Conservation (phyloP, 2,888 invertebrate species). For the Mayetiola destructor region DNA sequence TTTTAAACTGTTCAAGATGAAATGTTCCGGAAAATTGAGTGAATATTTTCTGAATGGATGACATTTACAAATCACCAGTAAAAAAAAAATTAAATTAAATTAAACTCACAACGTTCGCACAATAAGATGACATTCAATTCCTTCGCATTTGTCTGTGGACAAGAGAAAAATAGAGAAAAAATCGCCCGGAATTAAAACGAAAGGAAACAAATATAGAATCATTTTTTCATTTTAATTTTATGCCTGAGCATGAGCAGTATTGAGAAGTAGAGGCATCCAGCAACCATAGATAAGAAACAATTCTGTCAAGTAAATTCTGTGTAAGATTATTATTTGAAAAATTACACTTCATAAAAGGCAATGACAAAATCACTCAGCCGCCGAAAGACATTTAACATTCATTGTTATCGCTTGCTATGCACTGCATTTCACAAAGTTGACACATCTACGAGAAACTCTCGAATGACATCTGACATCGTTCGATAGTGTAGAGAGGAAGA, state of each 20-base stretch:
- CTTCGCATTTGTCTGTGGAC: no score
- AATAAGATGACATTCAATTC: background rate
- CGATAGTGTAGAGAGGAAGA: background rate
- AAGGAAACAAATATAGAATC: background rate
- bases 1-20: background rate
- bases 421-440: no score
- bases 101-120: background rate
- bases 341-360: constrained; percentile 11
- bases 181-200: no score
- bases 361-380: constrained; percentile 5
- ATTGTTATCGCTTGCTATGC: constrained; percentile 2
- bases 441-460: no score
- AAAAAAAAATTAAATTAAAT: background rate
- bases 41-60: constrained; percentile 3
- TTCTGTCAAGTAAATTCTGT: background rate
- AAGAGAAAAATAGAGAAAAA: no score
- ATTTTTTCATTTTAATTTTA: background rate
- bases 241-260: background rate
- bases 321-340: constrained; percentile 10
- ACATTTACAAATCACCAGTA: background rate
- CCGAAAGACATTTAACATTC: background rate
- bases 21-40: constrained; percentile 6
- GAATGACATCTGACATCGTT: no score
- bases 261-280: no score
- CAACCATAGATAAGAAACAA: background rate